Base-by-base conservation (phyloP, 2,113 vertebrate genomes). In the Tyto alba region DNA sequence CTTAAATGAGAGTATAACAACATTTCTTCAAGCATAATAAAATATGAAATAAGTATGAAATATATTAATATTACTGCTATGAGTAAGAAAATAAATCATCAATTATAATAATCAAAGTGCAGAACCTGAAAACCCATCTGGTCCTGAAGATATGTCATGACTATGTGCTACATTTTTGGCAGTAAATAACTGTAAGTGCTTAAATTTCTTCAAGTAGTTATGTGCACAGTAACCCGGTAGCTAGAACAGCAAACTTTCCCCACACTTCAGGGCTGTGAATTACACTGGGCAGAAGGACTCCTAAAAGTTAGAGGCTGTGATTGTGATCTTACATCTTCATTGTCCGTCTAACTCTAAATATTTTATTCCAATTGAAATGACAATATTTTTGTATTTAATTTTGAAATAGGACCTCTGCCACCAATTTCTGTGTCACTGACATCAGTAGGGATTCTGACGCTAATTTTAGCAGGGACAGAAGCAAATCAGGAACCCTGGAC, bases 131-230 rank as follows among this genome's bases (percentile, higher is more conserved):
- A 85, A 83, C 3, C 6, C 27, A 10, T 40, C n/a, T 53, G 16
- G 21, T 62, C 38, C 57, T 76, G 48, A 73, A 73, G 26, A 64
- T 60, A 57, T 1, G 0, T 60, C 57, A 52, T 56, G 26, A 48
- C 4, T 41, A 16, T 0, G 0, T 5, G 2, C 23, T 15, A 25
- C 13, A 36, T 38, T 89, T 43, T 53, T 83, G 59, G 17, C 76
- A 89, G 36, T 21, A 88, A 83, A 73, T 60, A 0, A 68, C 34
- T 64, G 83, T 10, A 86, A 76, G 66, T 64, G 34, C 32, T 73
- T 86, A 27, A 14, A 64, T 83, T 79, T 92, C 38, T 88, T 59
- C 32, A 62, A 41, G 29, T 16, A 81, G 21, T 81, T 85, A 36
- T 17, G 36, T 73, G 55, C 64, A 74, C 45, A 48, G 52, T 55